Conservation (phyloP, 2,797 vertebrate genomes). For the Acrossocheilus fasciatus region DNA sequence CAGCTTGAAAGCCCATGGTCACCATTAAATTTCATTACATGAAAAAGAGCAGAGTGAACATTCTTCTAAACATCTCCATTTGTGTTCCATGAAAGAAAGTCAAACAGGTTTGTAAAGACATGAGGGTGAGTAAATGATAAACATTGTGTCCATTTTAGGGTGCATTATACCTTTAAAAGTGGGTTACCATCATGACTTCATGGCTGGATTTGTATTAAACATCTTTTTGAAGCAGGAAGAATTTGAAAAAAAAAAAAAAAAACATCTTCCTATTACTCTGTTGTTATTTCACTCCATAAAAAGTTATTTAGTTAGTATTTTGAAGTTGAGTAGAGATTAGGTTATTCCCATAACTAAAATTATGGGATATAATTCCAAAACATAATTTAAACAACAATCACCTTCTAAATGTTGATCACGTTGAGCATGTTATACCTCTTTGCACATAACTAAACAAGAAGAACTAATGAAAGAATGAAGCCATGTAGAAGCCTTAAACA, state of each 20-base stretch:
- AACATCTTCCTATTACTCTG: not conserved
- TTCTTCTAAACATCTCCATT: not conserved
- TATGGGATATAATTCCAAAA: not conserved
- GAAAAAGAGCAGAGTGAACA: not conserved
- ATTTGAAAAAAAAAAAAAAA: not conserved
- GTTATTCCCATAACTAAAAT: not conserved
- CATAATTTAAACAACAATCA: slow-evolving; percentile 6
- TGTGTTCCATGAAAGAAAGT: not conserved
- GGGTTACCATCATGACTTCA: not conserved
- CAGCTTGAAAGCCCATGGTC: not conserved
- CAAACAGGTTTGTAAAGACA: slow-evolving; percentile 8
- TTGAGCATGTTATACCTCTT: not conserved
- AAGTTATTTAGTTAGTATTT: slow-evolving; percentile 6
- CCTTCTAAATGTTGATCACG: not conserved
- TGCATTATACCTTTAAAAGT: not conserved
- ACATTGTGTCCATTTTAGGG: not conserved
- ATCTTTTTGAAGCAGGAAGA: not conserved
- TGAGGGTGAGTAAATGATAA: not conserved
- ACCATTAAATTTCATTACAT: not conserved
- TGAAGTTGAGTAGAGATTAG: not conserved
- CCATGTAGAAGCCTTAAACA: not conserved
- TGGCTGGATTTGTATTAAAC: not conserved
- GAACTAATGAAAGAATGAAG: not conserved
- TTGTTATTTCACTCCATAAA: not conserved
- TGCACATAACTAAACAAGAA: not conserved